Percentiles rank a stretch among this genome's conserved stretches.
phyloP scores from a whole-genome alignment of 2,797 vertebrate species.

The Enteromius fasciolatus region DNA sequence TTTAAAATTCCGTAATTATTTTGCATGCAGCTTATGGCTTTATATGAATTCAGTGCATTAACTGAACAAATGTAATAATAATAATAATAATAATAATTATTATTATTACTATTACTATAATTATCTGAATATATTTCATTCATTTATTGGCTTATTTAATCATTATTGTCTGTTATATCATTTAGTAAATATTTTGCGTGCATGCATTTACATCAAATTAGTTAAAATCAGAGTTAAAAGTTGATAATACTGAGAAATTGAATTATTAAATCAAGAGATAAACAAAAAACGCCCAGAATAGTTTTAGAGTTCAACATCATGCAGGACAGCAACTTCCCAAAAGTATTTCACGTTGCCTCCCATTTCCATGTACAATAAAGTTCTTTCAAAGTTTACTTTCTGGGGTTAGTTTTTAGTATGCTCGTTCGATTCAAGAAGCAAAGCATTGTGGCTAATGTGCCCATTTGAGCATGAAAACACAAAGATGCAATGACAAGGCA shows the following conservation, averaged over 20 bases:
- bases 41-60: neutral
- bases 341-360: slow-evolving; percentile 7
- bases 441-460: slow-evolving; percentile 26
- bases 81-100: slow-evolving; percentile 3
- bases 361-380: neutral
- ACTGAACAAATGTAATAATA: neutral
- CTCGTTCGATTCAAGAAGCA: slow-evolving; percentile 6
- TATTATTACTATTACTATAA: too few relatives aligned
- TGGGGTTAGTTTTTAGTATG: neutral
- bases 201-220: neutral
- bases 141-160: neutral
- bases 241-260: neutral
- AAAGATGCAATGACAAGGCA: slow-evolving; percentile 47
- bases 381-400: slow-evolving; percentile 8
- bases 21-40: neutral
- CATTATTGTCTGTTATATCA: neutral
- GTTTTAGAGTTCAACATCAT: neutral
- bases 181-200: neutral
- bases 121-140: neutral
- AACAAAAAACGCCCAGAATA: neutral
- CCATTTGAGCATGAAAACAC: slow-evolving; percentile 40
- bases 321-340: slow-evolving; percentile 6
- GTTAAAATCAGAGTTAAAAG: neutral
- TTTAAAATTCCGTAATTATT: neutral
- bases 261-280: neutral